Percentiles rank a stretch among this genome's conserved stretches.
phyloP scores from a whole-genome alignment of 23 tunicate species.

The Trididemnum nubilum region DNA sequence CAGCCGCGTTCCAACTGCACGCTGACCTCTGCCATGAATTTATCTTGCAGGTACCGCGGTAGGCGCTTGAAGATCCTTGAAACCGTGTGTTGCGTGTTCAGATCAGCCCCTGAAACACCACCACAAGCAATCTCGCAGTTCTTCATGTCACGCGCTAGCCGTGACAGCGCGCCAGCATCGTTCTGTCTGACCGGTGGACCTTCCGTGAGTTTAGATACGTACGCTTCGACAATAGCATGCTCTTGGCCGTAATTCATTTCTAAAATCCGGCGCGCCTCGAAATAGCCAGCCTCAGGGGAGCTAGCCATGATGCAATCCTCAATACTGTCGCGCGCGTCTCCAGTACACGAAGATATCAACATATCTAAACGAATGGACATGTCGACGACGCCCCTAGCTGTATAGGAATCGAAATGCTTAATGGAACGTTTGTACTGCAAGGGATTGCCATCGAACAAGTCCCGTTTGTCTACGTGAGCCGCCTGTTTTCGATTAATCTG shows the following conservation, averaged over 20 bases:
- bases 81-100: background rate
- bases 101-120: background rate
- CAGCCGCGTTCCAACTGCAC: background rate
- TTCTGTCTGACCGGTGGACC: background rate
- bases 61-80: background rate
- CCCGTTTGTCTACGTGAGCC: no score
- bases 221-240: background rate
- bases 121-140: background rate
- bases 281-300: no score
- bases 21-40: background rate
- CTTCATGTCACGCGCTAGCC: background rate
- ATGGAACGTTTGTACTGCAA: no score
- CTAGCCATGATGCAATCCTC: no score
- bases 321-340: no score
- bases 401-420: no score
- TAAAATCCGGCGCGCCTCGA: no score
- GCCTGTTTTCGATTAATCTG: no score
- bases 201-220: background rate
- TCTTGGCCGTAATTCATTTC: conserved; percentile 14
- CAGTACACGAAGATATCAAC: no score
- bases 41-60: conserved; percentile 2
- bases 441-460: no score
- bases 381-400: no score
- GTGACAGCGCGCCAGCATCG: background rate
- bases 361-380: no score